Percentiles rank a stretch among this genome's conserved stretches.
Evolutionary conservation across 2,797 vertebrate genomes (phyloP).

Genomic region (Odontamblyopus rebecca): DNA sequence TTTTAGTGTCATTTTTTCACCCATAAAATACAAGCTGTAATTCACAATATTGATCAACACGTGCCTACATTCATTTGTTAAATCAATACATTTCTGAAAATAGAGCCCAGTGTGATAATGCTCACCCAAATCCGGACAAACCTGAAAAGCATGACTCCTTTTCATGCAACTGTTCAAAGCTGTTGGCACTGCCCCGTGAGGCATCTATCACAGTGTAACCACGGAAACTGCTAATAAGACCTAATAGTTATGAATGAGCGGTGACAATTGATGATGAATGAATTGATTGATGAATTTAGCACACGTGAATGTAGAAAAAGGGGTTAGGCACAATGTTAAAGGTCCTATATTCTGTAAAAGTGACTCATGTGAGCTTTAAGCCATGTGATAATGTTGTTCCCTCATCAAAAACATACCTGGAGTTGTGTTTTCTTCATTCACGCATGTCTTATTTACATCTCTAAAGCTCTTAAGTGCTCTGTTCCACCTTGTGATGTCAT

Average conservation of each 20-base stretch:
- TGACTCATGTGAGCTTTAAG: too few relatives aligned
- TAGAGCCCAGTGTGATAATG: not conserved
- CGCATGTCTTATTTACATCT: too few relatives aligned
- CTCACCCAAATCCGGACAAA: not conserved
- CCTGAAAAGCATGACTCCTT: not conserved
- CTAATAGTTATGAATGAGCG: not conserved
- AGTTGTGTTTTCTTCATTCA: too few relatives aligned
- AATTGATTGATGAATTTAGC: not conserved
- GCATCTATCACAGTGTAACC: not conserved
- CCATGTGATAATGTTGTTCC: too few relatives aligned
- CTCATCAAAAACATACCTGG: too few relatives aligned
- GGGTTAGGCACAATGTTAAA: too few relatives aligned
- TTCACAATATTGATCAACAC: not conserved
- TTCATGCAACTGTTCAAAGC: not conserved
- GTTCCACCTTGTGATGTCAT: too few relatives aligned
- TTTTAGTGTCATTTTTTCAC: not conserved
- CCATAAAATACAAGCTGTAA: not conserved
- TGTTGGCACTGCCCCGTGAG: not conserved
- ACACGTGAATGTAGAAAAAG: not conserved
- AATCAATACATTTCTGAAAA: not conserved
- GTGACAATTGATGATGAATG: too few relatives aligned
- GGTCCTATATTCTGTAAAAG: too few relatives aligned
- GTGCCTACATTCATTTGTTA: too few relatives aligned
- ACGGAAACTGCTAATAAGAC: not conserved
- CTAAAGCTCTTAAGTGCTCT: too few relatives aligned